Evolutionary conservation across 2,113 vertebrate species (phyloP), one percentile per base, ranked within the genome.

Genomic region (Mustela lutreola): DNA sequence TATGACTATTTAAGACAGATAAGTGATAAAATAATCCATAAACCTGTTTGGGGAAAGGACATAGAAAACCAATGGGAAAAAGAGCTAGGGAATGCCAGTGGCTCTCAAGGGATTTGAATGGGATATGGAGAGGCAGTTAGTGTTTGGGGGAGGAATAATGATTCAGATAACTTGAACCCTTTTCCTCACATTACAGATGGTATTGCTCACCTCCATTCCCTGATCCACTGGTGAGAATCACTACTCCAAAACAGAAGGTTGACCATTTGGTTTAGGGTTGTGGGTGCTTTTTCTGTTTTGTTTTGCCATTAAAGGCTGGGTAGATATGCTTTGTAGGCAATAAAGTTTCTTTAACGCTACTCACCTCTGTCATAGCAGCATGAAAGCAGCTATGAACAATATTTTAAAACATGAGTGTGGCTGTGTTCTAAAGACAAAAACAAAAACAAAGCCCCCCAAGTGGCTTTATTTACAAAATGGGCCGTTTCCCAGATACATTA

Each of bases 341-440:
- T 18, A n/a, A 0, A 18, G 0, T 63, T 1, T 76, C 67, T 62
- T 8, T 14, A 71, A 15, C 16, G 56, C 36, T 31, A 31, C 22
- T 65, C 8, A 73, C 15, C 56, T 50, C 63, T 76, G 48, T 5
- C 45, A 11, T 0, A n/a, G 53, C 15, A 79, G 22, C 24, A 36
- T 33, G 26, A 80, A 87, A 87, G n/a, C 22, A 91, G 82, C 9
- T 3, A 73, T 19, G 62, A 24, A 70, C 16, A n/a, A 22, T 31
- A 42, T 50, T 62, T 78, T 81, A 4, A 7, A 45, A 18, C 39
- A 31, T 42, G 21, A 62, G 22, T 58, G 2, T 39, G 11, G 21
- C 15, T 84, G 1, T 89, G 21, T 65, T 65, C 62, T 87, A 50
- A 79, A 76, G 45, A 18, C 19, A 90, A 62, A 83, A 15, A 45